phyloP scores from a whole-genome alignment of 2,888 invertebrate genomes.

The Drosophila rubida region DNA sequence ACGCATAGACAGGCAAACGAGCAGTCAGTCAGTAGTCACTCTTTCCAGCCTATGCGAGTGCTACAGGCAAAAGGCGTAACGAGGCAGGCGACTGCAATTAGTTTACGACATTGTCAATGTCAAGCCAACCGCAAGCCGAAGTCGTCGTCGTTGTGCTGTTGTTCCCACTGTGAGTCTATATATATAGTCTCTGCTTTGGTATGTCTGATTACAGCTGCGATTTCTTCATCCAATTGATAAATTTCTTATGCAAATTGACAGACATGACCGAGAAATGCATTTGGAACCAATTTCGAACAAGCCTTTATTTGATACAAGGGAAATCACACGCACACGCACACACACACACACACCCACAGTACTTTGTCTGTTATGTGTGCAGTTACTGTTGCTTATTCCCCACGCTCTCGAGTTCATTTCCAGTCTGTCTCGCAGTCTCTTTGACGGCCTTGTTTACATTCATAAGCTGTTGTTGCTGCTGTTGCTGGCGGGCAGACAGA shows the following conservation, averaged over 20 bases:
- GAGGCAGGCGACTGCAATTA: constrained; percentile 25
- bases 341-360: background rate
- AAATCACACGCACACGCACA: background rate
- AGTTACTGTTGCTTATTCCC: background rate
- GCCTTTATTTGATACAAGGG: background rate
- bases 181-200: constrained; percentile 1
- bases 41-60: constrained; percentile 17
- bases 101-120: constrained; percentile 47
- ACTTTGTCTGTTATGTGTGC: background rate
- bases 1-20: background rate
- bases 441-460: constrained; percentile 54
- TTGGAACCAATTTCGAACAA: constrained; percentile 24
- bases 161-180: background rate
- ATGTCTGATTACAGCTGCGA: constrained; percentile 35
- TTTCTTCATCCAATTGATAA: constrained; percentile 34
- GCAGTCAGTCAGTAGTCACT: background rate
- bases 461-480: constrained; percentile 30
- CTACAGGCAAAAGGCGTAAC: constrained; percentile 31
- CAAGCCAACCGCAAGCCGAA: constrained; percentile 23
- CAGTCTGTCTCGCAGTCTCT: constrained; percentile 1
- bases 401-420: background rate
- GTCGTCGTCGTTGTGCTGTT: no score
- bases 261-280: constrained; percentile 7
- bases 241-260: constrained; percentile 45
- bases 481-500: constrained; percentile 29